A percentile compares a stretch with the other conserved stretches of the same genome.
phyloP scores from a whole-genome alignment of 2,113 vertebrate species.

The Tachuris rubrigastra region DNA sequence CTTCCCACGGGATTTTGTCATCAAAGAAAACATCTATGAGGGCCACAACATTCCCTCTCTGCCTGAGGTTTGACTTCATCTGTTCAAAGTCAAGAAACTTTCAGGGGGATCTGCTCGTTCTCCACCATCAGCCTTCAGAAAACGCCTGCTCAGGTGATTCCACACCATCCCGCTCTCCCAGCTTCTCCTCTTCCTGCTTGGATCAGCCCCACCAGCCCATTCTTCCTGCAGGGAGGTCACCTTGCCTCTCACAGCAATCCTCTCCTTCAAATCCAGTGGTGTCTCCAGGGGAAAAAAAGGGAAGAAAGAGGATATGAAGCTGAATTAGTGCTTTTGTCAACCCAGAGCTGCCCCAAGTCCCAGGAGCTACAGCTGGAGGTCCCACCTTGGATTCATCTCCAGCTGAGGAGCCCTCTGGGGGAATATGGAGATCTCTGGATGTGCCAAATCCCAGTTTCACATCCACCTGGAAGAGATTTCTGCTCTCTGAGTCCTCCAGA shows the following conservation, averaged over 20 bases:
- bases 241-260: not conserved
- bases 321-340: not conserved
- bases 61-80: not conserved
- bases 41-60: not conserved
- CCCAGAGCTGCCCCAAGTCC: too few relatives aligned
- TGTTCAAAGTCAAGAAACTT: not conserved
- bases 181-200: not conserved
- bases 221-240: not conserved
- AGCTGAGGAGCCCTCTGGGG: not conserved
- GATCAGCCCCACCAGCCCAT: too few relatives aligned
- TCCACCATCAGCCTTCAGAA: not conserved
- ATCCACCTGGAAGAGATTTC: not conserved
- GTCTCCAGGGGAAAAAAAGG: not conserved
- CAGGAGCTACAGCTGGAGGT: not conserved
- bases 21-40: not conserved
- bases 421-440: not conserved
- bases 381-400: not conserved
- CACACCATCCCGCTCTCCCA: not conserved
- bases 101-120: not conserved
- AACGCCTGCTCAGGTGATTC: not conserved
- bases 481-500: not conserved
- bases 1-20: not conserved
- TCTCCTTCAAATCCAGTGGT: not conserved
- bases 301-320: not conserved
- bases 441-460: fast-evolving